These are phyloP conservation scores for Zaprionus bogoriensis DNA, from an alignment of 2,888 invertebrate genomes.

Conservation along the genomic window DNA sequence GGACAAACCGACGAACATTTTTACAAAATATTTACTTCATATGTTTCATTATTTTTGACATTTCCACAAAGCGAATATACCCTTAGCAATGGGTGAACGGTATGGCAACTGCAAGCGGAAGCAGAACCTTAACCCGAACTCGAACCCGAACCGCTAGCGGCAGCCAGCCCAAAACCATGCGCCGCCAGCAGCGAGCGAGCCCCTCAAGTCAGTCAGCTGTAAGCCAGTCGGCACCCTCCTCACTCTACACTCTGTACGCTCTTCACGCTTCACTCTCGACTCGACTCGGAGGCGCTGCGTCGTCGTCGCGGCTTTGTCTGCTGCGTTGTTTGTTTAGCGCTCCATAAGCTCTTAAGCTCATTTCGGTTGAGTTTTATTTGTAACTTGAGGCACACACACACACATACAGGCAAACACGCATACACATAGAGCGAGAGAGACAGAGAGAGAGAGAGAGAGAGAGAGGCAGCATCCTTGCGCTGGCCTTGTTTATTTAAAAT, in stretches of 20 bases:
- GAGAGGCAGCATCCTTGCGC: conserved; percentile 25
- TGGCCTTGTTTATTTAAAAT: conserved; percentile 71
- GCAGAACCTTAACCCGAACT: not conserved
- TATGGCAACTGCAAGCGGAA: too few relatives aligned
- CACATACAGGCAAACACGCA: conserved; percentile 18
- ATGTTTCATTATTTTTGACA: too few relatives aligned
- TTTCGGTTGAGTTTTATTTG: conserved; percentile 76
- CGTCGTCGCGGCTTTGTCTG: conserved; percentile 70
- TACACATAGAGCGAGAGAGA: conserved; percentile 7
- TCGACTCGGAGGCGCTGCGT: conserved; percentile 7
- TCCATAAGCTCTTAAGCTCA: conserved; percentile 76
- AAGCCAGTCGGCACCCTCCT: conserved; percentile 39
- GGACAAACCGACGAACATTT: too few relatives aligned
- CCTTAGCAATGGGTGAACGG: too few relatives aligned
- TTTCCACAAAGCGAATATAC: too few relatives aligned
- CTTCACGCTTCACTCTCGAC: not conserved
- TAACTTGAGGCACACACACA: conserved; percentile 66
- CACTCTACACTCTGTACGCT: not conserved
- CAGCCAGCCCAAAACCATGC: too few relatives aligned
- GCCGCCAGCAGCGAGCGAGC: not conserved
- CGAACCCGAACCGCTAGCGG: not conserved
- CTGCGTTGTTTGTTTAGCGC: conserved; percentile 75
- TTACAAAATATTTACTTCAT: too few relatives aligned
- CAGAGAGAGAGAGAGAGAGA: not conserved
- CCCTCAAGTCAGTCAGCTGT: conserved; percentile 44